Evolutionary conservation across 2,888 invertebrate species (phyloP).

Genomic region (Terebella lapidaria): DNA sequence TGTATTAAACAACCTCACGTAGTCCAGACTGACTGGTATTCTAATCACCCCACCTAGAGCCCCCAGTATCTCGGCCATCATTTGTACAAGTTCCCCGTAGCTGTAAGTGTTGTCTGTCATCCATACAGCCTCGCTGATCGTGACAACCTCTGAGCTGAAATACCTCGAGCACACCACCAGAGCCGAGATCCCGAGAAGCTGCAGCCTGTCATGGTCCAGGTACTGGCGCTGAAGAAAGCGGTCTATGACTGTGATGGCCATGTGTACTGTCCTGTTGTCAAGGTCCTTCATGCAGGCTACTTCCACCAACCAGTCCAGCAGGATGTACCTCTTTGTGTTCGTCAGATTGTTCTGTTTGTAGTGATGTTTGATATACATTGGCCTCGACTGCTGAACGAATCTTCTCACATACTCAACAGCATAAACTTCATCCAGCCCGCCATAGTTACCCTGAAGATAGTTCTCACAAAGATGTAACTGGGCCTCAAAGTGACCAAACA

Average conservation of each 20-base stretch:
- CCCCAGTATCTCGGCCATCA: conserved; percentile 50
- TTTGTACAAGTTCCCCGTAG: conserved; percentile 49
- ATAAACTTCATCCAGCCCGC: conserved; percentile 34
- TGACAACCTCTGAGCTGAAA: conserved; percentile 40
- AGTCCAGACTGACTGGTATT: too few relatives aligned
- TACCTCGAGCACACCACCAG: conserved; percentile 50
- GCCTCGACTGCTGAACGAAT: conserved; percentile 38
- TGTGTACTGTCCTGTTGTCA: conserved; percentile 42
- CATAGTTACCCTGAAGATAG: conserved; percentile 37
- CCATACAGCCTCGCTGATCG: conserved; percentile 50
- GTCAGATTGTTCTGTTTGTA: conserved; percentile 39
- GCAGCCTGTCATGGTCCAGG: conserved; percentile 38
- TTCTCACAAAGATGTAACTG: conserved; percentile 36
- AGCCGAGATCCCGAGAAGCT: conserved; percentile 47
- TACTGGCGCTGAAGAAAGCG: conserved; percentile 36
- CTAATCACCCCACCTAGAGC: conserved; percentile 41
- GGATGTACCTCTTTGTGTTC: conserved; percentile 48
- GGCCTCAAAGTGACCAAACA: conserved; percentile 32
- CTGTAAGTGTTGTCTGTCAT: conserved; percentile 51
- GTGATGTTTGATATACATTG: conserved; percentile 34
- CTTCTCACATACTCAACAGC: conserved; percentile 36
- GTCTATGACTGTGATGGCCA: conserved; percentile 45
- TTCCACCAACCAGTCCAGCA: conserved; percentile 51
- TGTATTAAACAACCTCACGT: too few relatives aligned
- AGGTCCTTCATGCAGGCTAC: conserved; percentile 49